Evolutionary conservation across 1,140 invertebrate genomes (phyloP).

Genomic region (Psix sp.): DNA sequence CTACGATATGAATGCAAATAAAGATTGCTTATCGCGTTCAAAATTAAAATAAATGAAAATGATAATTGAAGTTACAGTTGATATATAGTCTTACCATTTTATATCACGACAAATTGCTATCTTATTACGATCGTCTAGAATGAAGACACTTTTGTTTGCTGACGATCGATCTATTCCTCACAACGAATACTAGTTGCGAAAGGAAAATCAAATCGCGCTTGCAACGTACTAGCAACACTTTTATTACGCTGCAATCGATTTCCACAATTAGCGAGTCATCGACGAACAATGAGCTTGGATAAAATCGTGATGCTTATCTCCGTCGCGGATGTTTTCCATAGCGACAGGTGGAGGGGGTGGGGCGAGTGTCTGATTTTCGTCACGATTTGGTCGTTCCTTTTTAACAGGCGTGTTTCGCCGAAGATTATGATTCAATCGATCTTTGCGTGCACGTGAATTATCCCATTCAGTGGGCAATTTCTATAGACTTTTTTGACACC

Average conservation of each 20-base stretch:
- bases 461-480: conserved; percentile 26
- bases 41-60: too few relatives aligned
- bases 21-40: too few relatives aligned
- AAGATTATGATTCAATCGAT: conserved; percentile 8
- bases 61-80: too few relatives aligned
- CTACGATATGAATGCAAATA: too few relatives aligned
- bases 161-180: too few relatives aligned
- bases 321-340: conserved; percentile 10
- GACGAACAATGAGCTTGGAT: conserved; percentile 33
- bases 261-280: conserved; percentile 49
- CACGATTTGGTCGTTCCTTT: neutral
- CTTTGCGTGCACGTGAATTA: conserved; percentile 9
- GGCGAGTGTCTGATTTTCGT: too few relatives aligned
- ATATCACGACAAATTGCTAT: too few relatives aligned
- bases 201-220: conserved; percentile 17
- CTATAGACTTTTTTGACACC: conserved; percentile 40
- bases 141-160: too few relatives aligned
- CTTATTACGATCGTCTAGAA: too few relatives aligned
- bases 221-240: conserved; percentile 26
- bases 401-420: neutral
- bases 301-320: conserved; percentile 30
- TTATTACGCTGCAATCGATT: conserved; percentile 43
- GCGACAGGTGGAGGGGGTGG: neutral
- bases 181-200: conserved; percentile 20
- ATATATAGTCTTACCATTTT: too few relatives aligned